Evolutionary conservation across 2,797 vertebrate species (phyloP).

Genomic region (Gallinago stenura): DNA sequence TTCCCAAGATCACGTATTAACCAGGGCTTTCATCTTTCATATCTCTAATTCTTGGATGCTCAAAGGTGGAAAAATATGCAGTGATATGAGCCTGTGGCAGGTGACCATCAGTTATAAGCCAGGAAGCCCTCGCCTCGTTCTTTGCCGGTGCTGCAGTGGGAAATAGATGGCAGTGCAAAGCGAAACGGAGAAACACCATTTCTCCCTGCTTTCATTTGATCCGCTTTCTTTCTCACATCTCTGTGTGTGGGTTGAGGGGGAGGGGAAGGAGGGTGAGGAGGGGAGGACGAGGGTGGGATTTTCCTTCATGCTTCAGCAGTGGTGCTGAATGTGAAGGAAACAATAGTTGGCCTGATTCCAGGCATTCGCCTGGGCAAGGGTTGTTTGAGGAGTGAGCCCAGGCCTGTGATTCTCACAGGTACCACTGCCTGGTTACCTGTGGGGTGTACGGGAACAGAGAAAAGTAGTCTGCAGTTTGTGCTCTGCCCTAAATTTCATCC

Average conservation of each 20-base stretch:
- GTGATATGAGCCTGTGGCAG: neutral
- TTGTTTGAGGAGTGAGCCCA: neutral
- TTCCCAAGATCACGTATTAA: rapidly evolving
- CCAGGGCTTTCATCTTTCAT: neutral
- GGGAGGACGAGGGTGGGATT: conserved; percentile 59
- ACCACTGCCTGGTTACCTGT: neutral
- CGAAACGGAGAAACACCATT: neutral
- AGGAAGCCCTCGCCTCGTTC: neutral
- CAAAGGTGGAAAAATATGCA: neutral
- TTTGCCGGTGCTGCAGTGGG: neutral
- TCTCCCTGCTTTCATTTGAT: conserved; percentile 27
- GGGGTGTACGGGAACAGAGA: rapidly evolving
- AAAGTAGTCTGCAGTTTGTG: neutral
- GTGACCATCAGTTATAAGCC: neutral
- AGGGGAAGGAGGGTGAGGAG: conserved; percentile 38
- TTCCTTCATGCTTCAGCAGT: conserved; percentile 73
- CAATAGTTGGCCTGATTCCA: conserved; percentile 66
- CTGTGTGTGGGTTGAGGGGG: conserved; percentile 61
- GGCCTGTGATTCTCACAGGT: conserved; percentile 42
- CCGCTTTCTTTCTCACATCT: conserved; percentile 62
- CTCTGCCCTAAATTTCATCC: neutral
- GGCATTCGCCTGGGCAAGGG: conserved; percentile 41
- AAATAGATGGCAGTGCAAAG: neutral
- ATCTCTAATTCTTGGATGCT: neutral
- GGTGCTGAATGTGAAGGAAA: conserved; percentile 70